Conservation (phyloP, 2,113 vertebrate genomes). For the Proteles cristata region DNA sequence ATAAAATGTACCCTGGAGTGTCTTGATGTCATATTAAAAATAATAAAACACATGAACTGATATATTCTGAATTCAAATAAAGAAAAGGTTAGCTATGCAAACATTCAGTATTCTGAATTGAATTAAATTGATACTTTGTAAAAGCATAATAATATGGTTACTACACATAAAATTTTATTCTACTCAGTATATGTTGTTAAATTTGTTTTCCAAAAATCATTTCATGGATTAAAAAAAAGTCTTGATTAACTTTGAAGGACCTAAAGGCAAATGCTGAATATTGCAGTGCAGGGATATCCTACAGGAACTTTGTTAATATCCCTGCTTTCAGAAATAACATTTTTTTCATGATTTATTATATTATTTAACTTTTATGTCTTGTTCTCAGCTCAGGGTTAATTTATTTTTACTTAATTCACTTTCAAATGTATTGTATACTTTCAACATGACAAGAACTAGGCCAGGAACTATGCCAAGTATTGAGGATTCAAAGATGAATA, state of each 20-base stretch:
- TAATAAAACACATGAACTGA: conserved; percentile 67
- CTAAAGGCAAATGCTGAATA: not conserved
- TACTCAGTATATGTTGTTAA: not conserved
- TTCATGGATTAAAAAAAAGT: not conserved
- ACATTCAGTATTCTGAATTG: conserved; percentile 39
- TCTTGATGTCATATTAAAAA: conserved; percentile 81
- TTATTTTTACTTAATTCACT: conserved; percentile 53
- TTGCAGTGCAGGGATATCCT: not conserved
- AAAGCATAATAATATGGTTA: conserved; percentile 45
- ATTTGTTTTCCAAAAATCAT: not conserved
- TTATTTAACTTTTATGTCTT: conserved; percentile 20
- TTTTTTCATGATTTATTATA: conserved; percentile 8
- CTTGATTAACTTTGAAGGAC: not conserved
- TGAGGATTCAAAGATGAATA: not conserved
- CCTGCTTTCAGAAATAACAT: not conserved
- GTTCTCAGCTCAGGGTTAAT: not conserved
- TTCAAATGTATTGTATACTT: not conserved
- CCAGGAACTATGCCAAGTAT: not conserved
- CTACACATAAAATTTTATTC: conserved; percentile 1
- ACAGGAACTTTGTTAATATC: not conserved
- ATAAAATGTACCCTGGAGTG: conserved; percentile 72
- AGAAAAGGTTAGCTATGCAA: conserved; percentile 66
- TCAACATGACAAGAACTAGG: not conserved
- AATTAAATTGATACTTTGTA: conserved; percentile 41
- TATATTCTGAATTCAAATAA: conserved; percentile 75